Evolutionary conservation across 1,140 invertebrate species (phyloP).

Genomic region (Pseudobourletiella spinata): DNA sequence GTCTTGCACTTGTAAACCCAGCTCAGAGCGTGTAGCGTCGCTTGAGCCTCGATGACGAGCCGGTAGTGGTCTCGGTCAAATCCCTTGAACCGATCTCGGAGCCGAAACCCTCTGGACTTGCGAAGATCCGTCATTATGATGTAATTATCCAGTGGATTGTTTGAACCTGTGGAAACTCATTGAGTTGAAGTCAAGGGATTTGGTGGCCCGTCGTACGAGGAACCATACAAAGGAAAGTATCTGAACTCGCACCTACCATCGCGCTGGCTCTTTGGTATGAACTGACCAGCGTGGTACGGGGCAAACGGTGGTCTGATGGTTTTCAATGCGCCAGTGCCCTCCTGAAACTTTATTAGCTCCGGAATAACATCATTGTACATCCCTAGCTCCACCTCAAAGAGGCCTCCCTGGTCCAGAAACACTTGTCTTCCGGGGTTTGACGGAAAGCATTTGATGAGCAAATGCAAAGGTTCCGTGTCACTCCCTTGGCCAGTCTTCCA

Average conservation of each 20-base stretch:
- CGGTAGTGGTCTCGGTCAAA: not conserved
- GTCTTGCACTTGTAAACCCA: not conserved
- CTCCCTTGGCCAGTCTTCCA: not conserved
- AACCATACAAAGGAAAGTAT: too few species aligned
- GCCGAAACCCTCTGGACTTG: not conserved
- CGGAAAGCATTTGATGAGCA: not conserved
- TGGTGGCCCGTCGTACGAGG: too few species aligned
- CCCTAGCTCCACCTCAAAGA: not conserved
- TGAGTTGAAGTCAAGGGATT: too few species aligned
- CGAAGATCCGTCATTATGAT: not conserved
- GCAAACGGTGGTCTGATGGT: too few species aligned
- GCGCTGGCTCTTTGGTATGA: too few species aligned
- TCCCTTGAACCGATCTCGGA: not conserved
- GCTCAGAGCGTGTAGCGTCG: not conserved
- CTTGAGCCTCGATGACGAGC: not conserved
- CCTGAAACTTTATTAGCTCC: not conserved
- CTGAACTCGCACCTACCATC: too few species aligned
- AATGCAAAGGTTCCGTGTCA: not conserved
- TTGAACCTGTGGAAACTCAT: too few species aligned
- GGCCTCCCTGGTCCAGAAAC: not conserved
- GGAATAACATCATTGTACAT: not conserved
- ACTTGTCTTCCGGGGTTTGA: not conserved
- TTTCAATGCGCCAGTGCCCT: too few species aligned
- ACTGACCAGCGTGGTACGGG: too few species aligned
- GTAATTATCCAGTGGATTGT: slow-evolving; percentile 1